Evolutionary conservation across 2,888 invertebrate genomes (phyloP).

Genomic region (Tromatobia lineatoria): DNA sequence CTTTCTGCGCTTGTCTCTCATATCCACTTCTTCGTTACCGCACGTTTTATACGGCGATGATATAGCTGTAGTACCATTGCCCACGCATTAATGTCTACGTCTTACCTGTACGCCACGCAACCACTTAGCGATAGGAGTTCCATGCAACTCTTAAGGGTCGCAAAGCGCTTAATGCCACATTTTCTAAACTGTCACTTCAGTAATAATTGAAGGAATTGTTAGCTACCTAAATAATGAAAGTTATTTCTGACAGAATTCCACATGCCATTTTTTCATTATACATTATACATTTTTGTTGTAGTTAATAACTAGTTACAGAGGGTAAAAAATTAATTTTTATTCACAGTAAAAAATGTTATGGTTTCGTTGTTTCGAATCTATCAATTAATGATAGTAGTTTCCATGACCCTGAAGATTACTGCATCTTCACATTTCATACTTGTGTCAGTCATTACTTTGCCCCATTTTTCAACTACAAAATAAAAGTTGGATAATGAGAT

Average conservation of each 20-base stretch:
- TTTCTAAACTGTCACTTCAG: neutral
- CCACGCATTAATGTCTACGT: conserved; percentile 43
- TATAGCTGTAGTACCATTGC: conserved; percentile 26
- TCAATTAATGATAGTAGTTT: too few relatives aligned
- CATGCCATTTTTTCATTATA: neutral
- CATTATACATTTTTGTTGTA: neutral
- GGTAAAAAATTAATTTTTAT: neutral
- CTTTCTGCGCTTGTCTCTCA: conserved; percentile 34
- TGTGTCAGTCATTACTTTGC: too few relatives aligned
- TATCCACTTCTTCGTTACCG: conserved; percentile 29
- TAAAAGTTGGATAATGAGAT: too few relatives aligned
- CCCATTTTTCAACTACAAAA: too few relatives aligned
- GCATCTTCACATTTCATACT: too few relatives aligned
- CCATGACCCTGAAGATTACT: too few relatives aligned
- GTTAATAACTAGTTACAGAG: neutral
- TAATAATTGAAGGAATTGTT: neutral
- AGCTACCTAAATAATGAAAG: too few relatives aligned
- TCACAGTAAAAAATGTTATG: neutral
- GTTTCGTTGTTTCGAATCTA: too few relatives aligned
- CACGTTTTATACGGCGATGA: conserved; percentile 34
- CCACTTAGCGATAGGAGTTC: conserved; percentile 59
- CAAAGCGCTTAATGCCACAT: conserved; percentile 9
- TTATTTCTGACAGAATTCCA: neutral
- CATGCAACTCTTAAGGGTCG: conserved; percentile 11
- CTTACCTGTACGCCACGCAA: conserved; percentile 57